Evolutionary conservation across 1,140 invertebrate species (phyloP), one percentile per base, ranked within the genome.

Genomic region (Papilio glaucus): DNA sequence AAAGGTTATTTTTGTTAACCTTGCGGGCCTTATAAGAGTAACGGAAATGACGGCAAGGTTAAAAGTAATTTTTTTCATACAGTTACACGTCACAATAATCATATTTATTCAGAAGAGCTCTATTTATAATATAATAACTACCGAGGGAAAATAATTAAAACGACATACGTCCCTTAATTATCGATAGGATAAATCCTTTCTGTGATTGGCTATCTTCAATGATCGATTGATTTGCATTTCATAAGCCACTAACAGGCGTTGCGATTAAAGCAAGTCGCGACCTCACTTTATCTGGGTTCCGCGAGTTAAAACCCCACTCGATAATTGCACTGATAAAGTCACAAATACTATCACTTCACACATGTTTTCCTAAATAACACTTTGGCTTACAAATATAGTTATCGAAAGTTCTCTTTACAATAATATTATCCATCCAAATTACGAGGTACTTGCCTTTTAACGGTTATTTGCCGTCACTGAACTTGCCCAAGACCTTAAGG

Each of bases 201-300:
- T 3, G 6, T 18, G 45, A 53, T 8, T n/a, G 9, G 45, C 15
- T 18, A 53, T 18, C 13, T 49, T 61, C 12, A 33, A 13, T 12
- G n/a, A 33, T 61, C 18, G n/a, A 33, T 33, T 29, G 9, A n/a
- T 26, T 33, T 61, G 26, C 26, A 29, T 61, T 61, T 61, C 29
- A 61, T 61, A 24, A 61, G 24, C 26, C 24, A 60, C 13, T 13
- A 9, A 6, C 26, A 15, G 13, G 24, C 57, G 13, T 63, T 39
- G n/a, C n/a, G 61, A 63, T 63, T 21, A 63, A 8, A 38, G 29
- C n/a, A n/a, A 15, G 37, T 37, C 37, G 61, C 15, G 61, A 63
- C 61, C 61, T 63, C 33, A 10, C 37, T 21, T 21, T 63, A 63
- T 63, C 61, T 63, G 21, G 15, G 29, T 62, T 62, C 60, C 60